Evolutionary conservation across 1,140 invertebrate genomes (phyloP).

Genomic region (Radopholus similis): DNA sequence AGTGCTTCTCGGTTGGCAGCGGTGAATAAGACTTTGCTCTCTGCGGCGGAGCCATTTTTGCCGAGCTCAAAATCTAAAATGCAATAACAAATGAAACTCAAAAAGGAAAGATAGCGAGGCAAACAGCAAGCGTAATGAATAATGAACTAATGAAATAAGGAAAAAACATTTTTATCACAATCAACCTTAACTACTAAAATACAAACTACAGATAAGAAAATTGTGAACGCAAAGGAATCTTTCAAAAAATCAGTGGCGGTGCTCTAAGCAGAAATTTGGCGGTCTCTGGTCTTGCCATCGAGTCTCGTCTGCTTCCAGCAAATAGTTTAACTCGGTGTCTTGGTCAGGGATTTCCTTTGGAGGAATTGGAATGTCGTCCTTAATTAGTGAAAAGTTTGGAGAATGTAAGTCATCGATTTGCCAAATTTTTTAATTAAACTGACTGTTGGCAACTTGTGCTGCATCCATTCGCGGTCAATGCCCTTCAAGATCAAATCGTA

Average conservation of each 20-base stretch:
- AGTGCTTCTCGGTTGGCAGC: neutral
- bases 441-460: constrained; percentile 23
- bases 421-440: neutral
- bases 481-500: constrained; percentile 6
- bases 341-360: constrained; percentile 23
- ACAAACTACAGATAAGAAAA: too few species aligned
- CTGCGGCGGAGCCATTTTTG: too few species aligned
- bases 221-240: too few species aligned
- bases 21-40: too few species aligned
- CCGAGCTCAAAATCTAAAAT: too few species aligned
- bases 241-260: too few species aligned
- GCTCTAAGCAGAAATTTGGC: constrained; percentile 26
- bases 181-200: too few species aligned
- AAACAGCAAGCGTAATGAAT: too few species aligned
- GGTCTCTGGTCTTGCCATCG: constrained; percentile 21
- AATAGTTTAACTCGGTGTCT: constrained; percentile 20
- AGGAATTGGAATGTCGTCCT: constrained; percentile 27
- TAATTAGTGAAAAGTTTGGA: neutral
- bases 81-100: too few species aligned
- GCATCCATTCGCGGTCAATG: constrained; percentile 22
- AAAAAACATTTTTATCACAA: too few species aligned
- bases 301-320: constrained; percentile 18
- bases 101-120: too few species aligned
- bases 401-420: neutral
- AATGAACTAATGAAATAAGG: too few species aligned